Conservation (phyloP, 2,113 vertebrate species). For the Bambusicola thoracicus region DNA sequence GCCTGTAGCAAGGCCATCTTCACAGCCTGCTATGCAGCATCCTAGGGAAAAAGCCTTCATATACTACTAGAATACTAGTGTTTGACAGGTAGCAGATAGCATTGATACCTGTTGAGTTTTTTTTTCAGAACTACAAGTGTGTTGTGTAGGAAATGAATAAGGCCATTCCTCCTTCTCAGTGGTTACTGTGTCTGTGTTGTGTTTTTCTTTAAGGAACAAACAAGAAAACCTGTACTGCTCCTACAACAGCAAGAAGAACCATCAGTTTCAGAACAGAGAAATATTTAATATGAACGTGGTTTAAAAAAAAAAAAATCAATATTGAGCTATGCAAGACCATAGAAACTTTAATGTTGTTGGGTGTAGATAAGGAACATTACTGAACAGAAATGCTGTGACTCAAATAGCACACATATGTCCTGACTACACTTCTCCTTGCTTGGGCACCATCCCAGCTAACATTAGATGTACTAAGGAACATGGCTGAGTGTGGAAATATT, state of each 20-base stretch:
- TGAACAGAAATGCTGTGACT: background rate
- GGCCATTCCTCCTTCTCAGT: background rate
- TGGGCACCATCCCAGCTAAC: background rate
- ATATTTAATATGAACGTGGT: background rate
- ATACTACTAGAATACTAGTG: background rate
- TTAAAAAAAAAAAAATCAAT: background rate
- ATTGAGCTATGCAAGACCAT: background rate
- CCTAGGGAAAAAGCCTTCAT: background rate
- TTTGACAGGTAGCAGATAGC: background rate
- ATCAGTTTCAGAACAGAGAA: background rate
- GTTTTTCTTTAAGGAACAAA: background rate
- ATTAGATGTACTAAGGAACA: too few relatives aligned
- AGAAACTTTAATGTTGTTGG: background rate
- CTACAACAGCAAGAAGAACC: background rate
- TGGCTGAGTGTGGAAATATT: too few relatives aligned
- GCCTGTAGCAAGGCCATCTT: background rate
- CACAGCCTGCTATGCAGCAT: background rate
- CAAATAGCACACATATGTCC: background rate
- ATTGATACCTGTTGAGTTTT: background rate
- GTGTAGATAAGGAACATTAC: background rate
- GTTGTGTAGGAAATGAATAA: fast-evolving
- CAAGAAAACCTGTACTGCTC: fast-evolving
- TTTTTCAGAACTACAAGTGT: background rate
- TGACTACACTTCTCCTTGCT: background rate
- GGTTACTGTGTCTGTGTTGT: background rate